Percentiles rank a stretch among this genome's conserved stretches.
Evolutionary conservation across 2,113 vertebrate genomes (phyloP).

Genomic region (Nannobrachium achirus): DNA sequence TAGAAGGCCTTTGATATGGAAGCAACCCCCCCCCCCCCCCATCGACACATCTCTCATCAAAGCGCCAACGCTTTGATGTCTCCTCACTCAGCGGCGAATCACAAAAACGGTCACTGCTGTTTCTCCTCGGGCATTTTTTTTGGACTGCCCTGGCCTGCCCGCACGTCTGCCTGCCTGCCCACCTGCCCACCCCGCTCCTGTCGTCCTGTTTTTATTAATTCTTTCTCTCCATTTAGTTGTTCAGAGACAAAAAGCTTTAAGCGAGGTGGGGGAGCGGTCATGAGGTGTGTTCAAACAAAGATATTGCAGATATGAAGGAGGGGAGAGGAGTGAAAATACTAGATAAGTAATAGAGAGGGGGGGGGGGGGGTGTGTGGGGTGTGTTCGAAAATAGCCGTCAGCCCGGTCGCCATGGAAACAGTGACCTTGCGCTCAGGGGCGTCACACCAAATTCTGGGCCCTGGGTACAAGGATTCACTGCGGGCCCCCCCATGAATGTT

Average conservation of each 20-base stretch:
- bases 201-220: constrained; percentile 13
- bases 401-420: constrained; percentile 76
- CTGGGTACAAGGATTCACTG: too few relatives aligned
- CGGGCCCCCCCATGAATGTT: too few relatives aligned
- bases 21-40: constrained; percentile 63
- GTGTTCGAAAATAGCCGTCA: constrained; percentile 67
- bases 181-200: too few relatives aligned
- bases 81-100: constrained; percentile 59
- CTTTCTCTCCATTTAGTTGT: constrained; percentile 62
- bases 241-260: constrained; percentile 47
- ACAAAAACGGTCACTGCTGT: too few relatives aligned
- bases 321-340: constrained; percentile 57
- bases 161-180: constrained; percentile 6
- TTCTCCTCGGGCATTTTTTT: neutral
- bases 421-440: constrained; percentile 76
- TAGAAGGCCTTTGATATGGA: constrained; percentile 71
- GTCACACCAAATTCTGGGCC: too few relatives aligned
- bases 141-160: constrained; percentile 52
- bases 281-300: constrained; percentile 65
- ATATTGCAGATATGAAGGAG: constrained; percentile 68
- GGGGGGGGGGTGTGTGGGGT: too few relatives aligned
- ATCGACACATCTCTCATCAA: too few relatives aligned
- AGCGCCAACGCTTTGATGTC: constrained; percentile 63
- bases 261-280: constrained; percentile 24
- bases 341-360: constrained; percentile 59